phyloP scores from a whole-genome alignment of 2,113 vertebrate species.

The Pollachius pollachius region DNA sequence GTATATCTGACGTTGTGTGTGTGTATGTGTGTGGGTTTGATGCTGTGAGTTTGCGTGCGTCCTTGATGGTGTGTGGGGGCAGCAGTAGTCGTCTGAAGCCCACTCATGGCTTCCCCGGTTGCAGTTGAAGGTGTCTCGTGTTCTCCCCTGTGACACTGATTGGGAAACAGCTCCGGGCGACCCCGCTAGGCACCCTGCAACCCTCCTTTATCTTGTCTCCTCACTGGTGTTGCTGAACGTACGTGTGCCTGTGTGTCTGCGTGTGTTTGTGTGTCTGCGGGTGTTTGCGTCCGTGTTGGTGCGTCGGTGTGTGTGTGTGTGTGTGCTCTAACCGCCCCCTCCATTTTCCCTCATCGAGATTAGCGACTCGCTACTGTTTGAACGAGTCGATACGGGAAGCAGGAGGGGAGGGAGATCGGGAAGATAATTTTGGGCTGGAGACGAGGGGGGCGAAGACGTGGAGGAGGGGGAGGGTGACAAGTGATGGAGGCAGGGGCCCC shows the following conservation, averaged over 20 bases:
- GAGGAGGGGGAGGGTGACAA: not conserved
- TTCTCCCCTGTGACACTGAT: conserved; percentile 59
- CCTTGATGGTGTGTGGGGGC: not conserved
- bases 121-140: conserved; percentile 56
- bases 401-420: too few relatives aligned
- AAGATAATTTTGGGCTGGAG: too few relatives aligned
- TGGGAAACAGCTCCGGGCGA: conserved; percentile 65
- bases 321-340: conserved; percentile 22
- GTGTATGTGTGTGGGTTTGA: not conserved
- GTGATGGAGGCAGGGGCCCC: not conserved
- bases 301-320: not conserved
- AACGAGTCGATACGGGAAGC: not conserved
- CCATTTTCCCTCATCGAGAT: conserved; percentile 37
- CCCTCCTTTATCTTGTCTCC: conserved; percentile 39
- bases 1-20: conserved; percentile 17
- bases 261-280: conserved; percentile 1
- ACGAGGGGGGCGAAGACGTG: too few relatives aligned
- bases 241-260: not conserved
- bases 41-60: not conserved
- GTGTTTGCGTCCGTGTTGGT: not conserved
- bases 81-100: conserved; percentile 37
- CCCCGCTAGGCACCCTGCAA: conserved; percentile 50
- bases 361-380: conserved; percentile 48
- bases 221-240: conserved; percentile 1
- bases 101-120: conserved; percentile 51